A percentile compares a stretch with the other conserved stretches of the same genome.
These are phyloP conservation scores for Jaculus jaculus DNA, from an alignment of 2,113 vertebrate species.

Conservation along the genomic window DNA sequence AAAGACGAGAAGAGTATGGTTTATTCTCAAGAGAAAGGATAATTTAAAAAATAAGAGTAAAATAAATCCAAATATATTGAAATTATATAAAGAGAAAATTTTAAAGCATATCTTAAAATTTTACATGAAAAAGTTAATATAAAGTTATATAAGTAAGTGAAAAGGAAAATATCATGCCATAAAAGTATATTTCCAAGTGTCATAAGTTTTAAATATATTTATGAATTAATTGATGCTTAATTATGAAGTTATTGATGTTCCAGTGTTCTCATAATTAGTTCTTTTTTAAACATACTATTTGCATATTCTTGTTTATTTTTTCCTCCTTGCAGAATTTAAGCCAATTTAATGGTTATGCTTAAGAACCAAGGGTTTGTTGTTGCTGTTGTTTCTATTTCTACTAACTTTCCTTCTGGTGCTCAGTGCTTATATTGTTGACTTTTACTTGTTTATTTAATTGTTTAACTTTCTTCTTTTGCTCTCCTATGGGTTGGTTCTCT, in stretches of 20 bases:
- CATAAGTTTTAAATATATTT: too few species aligned
- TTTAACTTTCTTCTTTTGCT: neutral
- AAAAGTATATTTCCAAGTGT: too few species aligned
- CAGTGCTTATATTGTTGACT: neutral
- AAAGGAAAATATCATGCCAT: too few species aligned
- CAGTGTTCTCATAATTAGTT: neutral
- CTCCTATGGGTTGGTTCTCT: neutral
- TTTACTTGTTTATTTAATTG: neutral
- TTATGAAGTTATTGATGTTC: neutral
- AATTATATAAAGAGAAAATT: too few species aligned
- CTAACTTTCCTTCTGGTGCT: constrained; percentile 18
- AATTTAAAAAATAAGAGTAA: too few species aligned
- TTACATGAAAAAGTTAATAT: too few species aligned
- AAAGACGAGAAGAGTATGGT: too few species aligned
- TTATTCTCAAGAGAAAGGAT: too few species aligned
- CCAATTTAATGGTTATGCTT: constrained; percentile 10
- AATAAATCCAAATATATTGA: too few species aligned
- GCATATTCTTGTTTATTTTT: constrained; percentile 19
- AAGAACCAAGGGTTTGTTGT: neutral
- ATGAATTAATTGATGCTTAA: neutral
- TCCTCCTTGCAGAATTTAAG: constrained; percentile 14
- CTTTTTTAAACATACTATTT: constrained; percentile 33
- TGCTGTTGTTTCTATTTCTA: neutral
- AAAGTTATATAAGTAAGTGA: too few species aligned
- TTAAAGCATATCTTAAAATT: too few species aligned